A percentile compares a stretch with the other conserved stretches of the same genome.
These are phyloP conservation scores for Mythimna pallens DNA, from an alignment of 2,888 invertebrate species.

Conservation along the genomic window DNA sequence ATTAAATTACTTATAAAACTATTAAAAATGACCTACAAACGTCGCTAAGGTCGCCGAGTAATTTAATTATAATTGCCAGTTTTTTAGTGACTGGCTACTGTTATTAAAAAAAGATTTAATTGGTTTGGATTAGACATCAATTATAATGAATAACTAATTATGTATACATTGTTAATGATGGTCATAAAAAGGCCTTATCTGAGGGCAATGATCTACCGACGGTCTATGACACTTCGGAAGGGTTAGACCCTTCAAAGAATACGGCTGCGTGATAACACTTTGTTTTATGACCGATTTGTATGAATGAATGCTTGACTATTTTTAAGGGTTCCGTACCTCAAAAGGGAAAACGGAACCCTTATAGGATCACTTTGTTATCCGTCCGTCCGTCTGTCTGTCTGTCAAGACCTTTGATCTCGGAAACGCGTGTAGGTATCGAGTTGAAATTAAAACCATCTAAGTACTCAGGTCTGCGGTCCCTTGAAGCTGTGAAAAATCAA, in stretches of 20 bases:
- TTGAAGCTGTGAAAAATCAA: too few relatives aligned
- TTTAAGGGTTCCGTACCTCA: too few relatives aligned
- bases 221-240: background rate
- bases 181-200: background rate
- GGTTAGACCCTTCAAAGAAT: background rate
- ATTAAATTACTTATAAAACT: constrained; percentile 9
- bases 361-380: too few relatives aligned
- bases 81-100: constrained; percentile 2
- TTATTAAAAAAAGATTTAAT: constrained; percentile 23
- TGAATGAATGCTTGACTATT: too few relatives aligned
- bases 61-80: constrained; percentile 28
- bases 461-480: too few relatives aligned
- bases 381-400: too few relatives aligned
- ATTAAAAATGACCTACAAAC: constrained; percentile 9
- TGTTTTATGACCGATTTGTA: background rate
- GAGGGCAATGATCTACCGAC: constrained; percentile 9
- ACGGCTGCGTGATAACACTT: background rate
- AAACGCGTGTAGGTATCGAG: too few relatives aligned
- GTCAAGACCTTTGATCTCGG: too few relatives aligned
- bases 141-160: constrained; percentile 10
- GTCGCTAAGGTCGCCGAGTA: constrained; percentile 37
- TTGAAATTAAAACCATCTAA: too few relatives aligned
- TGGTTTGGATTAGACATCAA: constrained; percentile 20
- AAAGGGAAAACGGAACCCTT: too few relatives aligned
- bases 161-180: background rate